These are phyloP conservation scores for Aphodius granarius DNA, from an alignment of 2,888 invertebrate genomes.

Conservation along the genomic window DNA sequence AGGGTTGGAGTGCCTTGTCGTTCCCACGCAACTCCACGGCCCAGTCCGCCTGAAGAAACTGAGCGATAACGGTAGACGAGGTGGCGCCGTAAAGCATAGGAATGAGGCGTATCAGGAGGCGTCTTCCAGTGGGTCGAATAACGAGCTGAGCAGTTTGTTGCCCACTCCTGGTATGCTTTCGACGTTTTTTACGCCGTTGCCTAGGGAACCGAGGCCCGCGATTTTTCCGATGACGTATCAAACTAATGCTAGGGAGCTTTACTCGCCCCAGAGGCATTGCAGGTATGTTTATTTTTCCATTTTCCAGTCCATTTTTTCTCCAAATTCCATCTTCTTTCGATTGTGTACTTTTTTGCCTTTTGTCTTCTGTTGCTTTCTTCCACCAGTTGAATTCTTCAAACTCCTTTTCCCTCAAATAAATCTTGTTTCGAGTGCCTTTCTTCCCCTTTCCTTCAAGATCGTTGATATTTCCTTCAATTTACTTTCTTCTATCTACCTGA, in stretches of 20 bases:
- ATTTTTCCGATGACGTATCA: constrained; percentile 10
- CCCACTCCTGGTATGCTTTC: constrained; percentile 60
- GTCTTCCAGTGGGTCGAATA: constrained; percentile 63
- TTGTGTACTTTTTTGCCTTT: too few species aligned
- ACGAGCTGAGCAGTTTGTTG: constrained; percentile 66
- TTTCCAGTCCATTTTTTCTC: too few species aligned
- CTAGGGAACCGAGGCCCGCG: constrained; percentile 59
- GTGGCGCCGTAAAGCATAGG: constrained; percentile 50
- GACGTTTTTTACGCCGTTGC: constrained; percentile 60
- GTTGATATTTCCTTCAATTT: too few species aligned
- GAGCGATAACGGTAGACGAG: constrained; percentile 43
- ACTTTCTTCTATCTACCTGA: too few species aligned
- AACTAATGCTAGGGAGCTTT: constrained; percentile 19
- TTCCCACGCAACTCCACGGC: constrained; percentile 52
- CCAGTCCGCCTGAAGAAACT: constrained; percentile 31
- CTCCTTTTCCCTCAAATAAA: too few species aligned
- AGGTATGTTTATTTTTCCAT: too few species aligned
- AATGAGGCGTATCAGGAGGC: constrained; percentile 57
- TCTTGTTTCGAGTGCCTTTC: too few species aligned
- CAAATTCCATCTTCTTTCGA: too few species aligned
- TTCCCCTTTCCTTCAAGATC: too few species aligned
- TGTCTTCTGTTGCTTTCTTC: too few species aligned
- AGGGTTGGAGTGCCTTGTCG: constrained; percentile 48
- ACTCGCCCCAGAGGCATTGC: constrained; percentile 34
- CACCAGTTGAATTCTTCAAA: too few species aligned